A percentile compares a stretch with the other conserved stretches of the same genome.
These are phyloP conservation scores for Danio choprae DNA, from an alignment of 2,797 vertebrate genomes.

Conservation along the genomic window DNA sequence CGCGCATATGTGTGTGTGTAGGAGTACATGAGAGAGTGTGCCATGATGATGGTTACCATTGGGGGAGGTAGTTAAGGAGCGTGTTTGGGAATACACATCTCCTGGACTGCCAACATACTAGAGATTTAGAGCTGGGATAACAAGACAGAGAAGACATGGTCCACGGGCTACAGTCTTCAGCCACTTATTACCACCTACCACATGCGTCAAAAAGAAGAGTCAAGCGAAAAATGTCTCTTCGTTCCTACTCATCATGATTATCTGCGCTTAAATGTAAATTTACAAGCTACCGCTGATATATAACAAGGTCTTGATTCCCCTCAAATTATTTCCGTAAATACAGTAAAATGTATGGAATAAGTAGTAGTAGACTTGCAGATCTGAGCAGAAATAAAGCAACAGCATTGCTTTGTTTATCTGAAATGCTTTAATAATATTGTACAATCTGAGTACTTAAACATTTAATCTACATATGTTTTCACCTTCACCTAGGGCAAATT, in stretches of 20 bases:
- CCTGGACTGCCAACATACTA: constrained; percentile 73
- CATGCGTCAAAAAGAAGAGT: constrained; percentile 50
- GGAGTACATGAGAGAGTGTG: constrained; percentile 65
- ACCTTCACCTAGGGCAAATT: constrained; percentile 16
- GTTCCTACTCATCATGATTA: constrained; percentile 47
- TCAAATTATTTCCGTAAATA: constrained; percentile 21
- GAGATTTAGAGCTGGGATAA: constrained; percentile 76
- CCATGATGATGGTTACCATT: constrained; percentile 75
- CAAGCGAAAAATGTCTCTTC: constrained; percentile 44
- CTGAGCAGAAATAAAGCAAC: not conserved
- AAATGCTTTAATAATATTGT: constrained; percentile 21
- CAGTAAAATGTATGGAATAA: not conserved
- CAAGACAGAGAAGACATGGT: constrained; percentile 79
- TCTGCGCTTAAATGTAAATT: constrained; percentile 48
- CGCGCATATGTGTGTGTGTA: constrained; percentile 61
- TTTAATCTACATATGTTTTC: constrained; percentile 24
- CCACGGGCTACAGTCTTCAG: constrained; percentile 78
- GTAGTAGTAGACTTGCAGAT: no score
- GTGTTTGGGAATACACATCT: constrained; percentile 74
- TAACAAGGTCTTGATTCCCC: constrained; percentile 15
- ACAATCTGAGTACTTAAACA: not conserved
- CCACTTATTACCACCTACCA: constrained; percentile 74
- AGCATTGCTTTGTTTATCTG: not conserved
- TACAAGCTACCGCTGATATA: constrained; percentile 13
- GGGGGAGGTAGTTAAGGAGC: constrained; percentile 77